phyloP scores from a whole-genome alignment of 2,888 invertebrate genomes.

The Microctonus aethiopoides region DNA sequence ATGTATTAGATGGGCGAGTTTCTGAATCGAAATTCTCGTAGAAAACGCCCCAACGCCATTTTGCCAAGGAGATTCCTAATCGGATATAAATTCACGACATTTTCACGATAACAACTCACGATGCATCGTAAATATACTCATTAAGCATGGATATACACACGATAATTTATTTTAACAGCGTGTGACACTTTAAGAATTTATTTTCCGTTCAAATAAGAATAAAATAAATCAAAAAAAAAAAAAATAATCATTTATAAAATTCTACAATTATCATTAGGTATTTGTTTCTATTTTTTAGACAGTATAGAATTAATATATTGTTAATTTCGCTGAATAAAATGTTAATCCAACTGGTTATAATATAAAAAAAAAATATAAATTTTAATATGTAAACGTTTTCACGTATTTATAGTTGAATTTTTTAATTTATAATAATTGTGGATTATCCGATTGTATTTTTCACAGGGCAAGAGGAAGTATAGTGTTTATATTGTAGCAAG shows the following conservation, averaged over 20 bases:
- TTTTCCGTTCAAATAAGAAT: too few species aligned
- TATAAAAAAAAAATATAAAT: background rate
- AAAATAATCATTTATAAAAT: too few species aligned
- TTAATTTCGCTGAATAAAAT: too few species aligned
- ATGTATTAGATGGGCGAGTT: background rate
- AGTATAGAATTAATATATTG: too few species aligned
- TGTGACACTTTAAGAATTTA: slow-evolving; percentile 4
- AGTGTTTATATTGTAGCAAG: too few species aligned
- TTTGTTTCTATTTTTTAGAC: too few species aligned
- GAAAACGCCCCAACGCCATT: slow-evolving; percentile 27
- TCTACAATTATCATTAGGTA: too few species aligned
- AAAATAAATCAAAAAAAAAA: too few species aligned
- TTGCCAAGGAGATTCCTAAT: slow-evolving; percentile 26
- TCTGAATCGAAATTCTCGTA: slow-evolving; percentile 26
- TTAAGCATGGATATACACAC: background rate
- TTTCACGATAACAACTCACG: slow-evolving; percentile 2
- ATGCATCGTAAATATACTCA: background rate
- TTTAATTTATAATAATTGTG: background rate
- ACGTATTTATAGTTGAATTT: background rate
- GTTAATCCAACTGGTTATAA: too few species aligned
- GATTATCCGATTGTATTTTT: background rate
- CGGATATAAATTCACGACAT: slow-evolving; percentile 15
- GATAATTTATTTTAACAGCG: background rate
- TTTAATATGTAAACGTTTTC: background rate
- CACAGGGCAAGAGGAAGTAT: too few species aligned